phyloP scores from a whole-genome alignment of 1,140 invertebrate species.

The Melipona quadrifasciata region DNA sequence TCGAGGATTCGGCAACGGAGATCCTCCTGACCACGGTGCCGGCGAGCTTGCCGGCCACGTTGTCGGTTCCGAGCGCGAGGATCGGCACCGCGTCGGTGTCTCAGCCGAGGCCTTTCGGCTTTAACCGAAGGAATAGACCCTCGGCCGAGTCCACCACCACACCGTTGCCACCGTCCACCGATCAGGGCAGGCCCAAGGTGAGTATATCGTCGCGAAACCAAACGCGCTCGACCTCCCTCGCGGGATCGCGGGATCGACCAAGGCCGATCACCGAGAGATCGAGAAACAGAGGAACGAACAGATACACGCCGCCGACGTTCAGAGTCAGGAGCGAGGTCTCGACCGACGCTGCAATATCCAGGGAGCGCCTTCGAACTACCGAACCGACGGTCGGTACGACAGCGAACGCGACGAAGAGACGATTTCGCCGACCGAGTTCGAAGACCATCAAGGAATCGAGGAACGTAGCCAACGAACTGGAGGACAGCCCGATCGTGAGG shows the following conservation, averaged over 20 bases:
- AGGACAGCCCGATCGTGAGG: slow-evolving; percentile 66
- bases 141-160: slow-evolving; percentile 76
- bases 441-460: slow-evolving; percentile 47
- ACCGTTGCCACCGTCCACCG: slow-evolving; percentile 67
- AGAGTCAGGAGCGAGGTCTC: slow-evolving; percentile 10
- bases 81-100: slow-evolving; percentile 74
- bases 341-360: slow-evolving; percentile 20
- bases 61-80: background rate
- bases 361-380: slow-evolving; percentile 39
- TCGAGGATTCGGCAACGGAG: slow-evolving; percentile 75
- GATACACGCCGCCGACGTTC: slow-evolving; percentile 66
- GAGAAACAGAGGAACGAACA: slow-evolving; percentile 71
- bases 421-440: slow-evolving; percentile 59
- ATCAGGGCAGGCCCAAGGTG: slow-evolving; percentile 77
- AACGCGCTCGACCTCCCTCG: slow-evolving; percentile 74
- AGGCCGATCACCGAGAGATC: slow-evolving; percentile 51
- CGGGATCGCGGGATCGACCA: slow-evolving; percentile 65
- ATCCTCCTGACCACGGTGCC: slow-evolving; percentile 72
- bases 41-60: slow-evolving; percentile 19
- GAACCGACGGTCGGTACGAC: slow-evolving; percentile 2
- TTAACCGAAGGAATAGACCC: slow-evolving; percentile 75
- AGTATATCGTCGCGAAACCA: slow-evolving; percentile 78
- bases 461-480: slow-evolving; percentile 43
- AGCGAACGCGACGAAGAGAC: slow-evolving; percentile 40
- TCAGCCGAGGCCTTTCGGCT: slow-evolving; percentile 83